phyloP scores from a whole-genome alignment of 2,888 invertebrate species.

The Myathropa florea region DNA sequence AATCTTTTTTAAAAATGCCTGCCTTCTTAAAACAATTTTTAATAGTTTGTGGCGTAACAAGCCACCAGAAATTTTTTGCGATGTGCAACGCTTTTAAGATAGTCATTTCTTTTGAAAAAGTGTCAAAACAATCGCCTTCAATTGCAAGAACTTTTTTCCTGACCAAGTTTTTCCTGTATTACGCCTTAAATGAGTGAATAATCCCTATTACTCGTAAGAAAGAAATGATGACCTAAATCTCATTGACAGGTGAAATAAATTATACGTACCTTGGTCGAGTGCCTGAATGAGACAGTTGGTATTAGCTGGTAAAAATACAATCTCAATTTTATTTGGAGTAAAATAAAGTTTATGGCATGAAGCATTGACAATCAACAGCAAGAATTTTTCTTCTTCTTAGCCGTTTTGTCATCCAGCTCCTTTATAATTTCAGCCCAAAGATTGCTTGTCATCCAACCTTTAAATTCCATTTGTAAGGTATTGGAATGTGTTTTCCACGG shows the following conservation, averaged over 20 bases:
- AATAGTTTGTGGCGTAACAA: too few relatives aligned
- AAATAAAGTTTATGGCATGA: conserved; percentile 7
- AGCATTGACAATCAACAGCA: conserved; percentile 9
- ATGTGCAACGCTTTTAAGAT: neutral
- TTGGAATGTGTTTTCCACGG: conserved; percentile 41
- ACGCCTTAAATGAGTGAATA: conserved; percentile 12
- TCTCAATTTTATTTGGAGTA: too few relatives aligned
- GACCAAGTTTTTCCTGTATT: neutral
- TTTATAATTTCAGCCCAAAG: too few relatives aligned
- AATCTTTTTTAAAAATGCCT: too few relatives aligned
- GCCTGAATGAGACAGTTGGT: neutral
- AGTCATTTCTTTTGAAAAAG: neutral
- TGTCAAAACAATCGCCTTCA: neutral
- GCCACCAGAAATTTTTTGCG: neutral
- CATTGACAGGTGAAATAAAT: too few relatives aligned
- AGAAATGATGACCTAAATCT: neutral
- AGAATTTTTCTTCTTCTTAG: too few relatives aligned
- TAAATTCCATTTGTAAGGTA: conserved; percentile 33
- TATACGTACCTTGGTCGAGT: neutral
- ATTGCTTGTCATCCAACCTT: conserved; percentile 35
- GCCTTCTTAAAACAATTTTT: too few relatives aligned
- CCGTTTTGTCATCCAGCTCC: conserved; percentile 12
- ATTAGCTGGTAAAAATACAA: conserved; percentile 14
- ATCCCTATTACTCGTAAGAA: conserved; percentile 2
- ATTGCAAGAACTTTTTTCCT: conserved; percentile 20